phyloP scores from a whole-genome alignment of 1,140 invertebrate species.

The Hycleus cichorii region DNA sequence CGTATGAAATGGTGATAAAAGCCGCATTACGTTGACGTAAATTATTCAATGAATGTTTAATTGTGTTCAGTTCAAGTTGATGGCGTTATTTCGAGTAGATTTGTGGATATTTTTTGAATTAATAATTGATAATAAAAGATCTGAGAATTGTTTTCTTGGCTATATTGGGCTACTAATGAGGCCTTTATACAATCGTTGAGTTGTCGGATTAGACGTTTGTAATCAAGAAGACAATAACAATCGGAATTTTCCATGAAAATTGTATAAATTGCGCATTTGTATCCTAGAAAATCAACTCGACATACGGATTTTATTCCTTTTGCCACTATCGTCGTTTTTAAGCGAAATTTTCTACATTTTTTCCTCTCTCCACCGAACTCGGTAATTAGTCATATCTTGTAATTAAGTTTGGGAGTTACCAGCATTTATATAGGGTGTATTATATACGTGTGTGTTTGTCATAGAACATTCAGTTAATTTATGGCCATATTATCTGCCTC shows the following conservation, averaged over 20 bases:
- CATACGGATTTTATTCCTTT: background rate
- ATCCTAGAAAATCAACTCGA: too few relatives aligned
- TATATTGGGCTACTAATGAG: too few relatives aligned
- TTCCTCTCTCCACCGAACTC: background rate
- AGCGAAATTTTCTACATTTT: background rate
- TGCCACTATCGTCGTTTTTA: background rate
- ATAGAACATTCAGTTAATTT: constrained; percentile 11
- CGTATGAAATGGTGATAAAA: too few relatives aligned
- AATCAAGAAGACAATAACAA: too few relatives aligned
- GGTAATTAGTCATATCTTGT: constrained; percentile 18
- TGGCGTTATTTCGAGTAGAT: background rate
- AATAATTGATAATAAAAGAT: too few relatives aligned
- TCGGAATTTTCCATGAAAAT: too few relatives aligned
- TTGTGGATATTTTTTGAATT: background rate
- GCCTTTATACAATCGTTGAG: too few relatives aligned
- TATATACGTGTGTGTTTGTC: constrained; percentile 10
- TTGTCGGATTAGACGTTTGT: too few relatives aligned
- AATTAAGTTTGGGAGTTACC: constrained; percentile 4
- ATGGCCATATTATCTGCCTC: constrained; percentile 13
- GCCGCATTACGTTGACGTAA: too few relatives aligned
- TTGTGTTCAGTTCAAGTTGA: constrained; percentile 5
- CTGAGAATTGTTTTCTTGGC: too few relatives aligned
- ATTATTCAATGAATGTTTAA: constrained; percentile 5
- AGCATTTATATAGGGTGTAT: too few relatives aligned
- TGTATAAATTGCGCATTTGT: too few relatives aligned